Evolutionary conservation across 2,113 vertebrate species (phyloP), one percentile per base, ranked within the genome.

Genomic region (Sinosuthora webbiana): DNA sequence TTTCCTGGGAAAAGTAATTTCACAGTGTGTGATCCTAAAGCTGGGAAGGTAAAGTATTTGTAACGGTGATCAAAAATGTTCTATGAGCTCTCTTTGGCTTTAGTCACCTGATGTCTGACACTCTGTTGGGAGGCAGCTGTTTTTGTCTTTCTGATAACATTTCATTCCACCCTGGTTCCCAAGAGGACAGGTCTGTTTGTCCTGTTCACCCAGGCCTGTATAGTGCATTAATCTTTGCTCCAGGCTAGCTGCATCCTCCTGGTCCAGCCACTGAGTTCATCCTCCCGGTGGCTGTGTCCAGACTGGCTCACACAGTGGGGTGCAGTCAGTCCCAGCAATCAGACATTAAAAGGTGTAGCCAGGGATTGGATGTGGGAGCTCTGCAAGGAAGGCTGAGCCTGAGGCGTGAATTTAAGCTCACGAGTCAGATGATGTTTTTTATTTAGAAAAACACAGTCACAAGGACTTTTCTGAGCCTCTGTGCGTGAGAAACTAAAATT

Each of bases 271-370:
- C 24, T 15, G 18, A 25, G 21, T 44, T 12, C 11, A 9, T n/a
- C 18, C 53, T 71, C 11, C 4, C 16, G 5, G 7, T 10, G 25
- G 16, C 68, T 44, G 17, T 22, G 13, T 39, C 37, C 33, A 45
- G 13, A 18, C 0, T 24, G 28, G 10, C 27, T 52, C 17, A 0
- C 12, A 1, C 6, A 4, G 15, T 3, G 12, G 14, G 35, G 27
- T 24, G 27, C 37, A 18, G 35, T 23, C 35, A 11, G 31, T 30
- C 7, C 25, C 31, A 59, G 42, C 64, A 23, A 0, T 13, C 18
- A 31, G 57, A 17, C 7, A 1, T 3, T 3, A 9, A 9, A 56
- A 83, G 45, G 11, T 6, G 1, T 3, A 17, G 33, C 20, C 42
- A 24, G 35, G 39, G n/a, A 5, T 37, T 73, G 70, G 15, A 57